Evolutionary conservation across 1,140 invertebrate species (phyloP), one percentile per base, ranked within the genome.

Genomic region (Stegodyphus dumicola): DNA sequence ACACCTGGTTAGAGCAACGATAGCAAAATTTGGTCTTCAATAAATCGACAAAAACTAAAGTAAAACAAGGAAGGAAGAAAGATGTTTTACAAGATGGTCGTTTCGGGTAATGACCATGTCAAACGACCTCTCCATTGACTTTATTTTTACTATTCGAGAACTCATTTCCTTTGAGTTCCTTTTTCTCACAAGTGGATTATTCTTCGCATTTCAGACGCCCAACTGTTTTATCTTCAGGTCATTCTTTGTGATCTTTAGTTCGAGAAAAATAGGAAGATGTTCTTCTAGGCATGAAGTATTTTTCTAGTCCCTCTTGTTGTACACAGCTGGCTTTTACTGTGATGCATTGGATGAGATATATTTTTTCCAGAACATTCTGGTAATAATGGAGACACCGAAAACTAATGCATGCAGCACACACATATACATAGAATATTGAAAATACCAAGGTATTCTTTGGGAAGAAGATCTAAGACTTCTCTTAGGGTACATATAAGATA

Each of bases 81-180:
- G 64, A 75, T 83, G 80, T 83, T 60, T 73, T 75, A 75, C 80
- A 83, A 75, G 80, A 83, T 75, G 80, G 80, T 74, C 80, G 80
- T 83, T 83, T 66, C 80, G 71, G 56, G 71, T 83, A 83, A 83
- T 83, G 80, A 83, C 70, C 80, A 83, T 83, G 80, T 83, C 80
- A 83, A 83, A 83, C 80, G 80, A 83, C 69, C 71, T 74, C 13
- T 71, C 80, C 60, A 83, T 83, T 83, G 80, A 83, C 80, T 83
- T 83, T 83, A 65, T 83, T 83, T 83, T 83, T 75, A 75, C 60
- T 74, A 73, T 65, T 67, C 54, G 33, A 74, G 60, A 66, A 75
- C 80, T 75, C 80, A 66, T 83, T 83, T 83, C 71, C 80, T 83
- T 18, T 15, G n/a, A 17, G 77, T 83, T 75, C 66, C 75, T 53